A percentile compares a stretch with the other conserved stretches of the same genome.
Evolutionary conservation across 2,113 vertebrate species (phyloP).

Genomic region (Otus sunia): DNA sequence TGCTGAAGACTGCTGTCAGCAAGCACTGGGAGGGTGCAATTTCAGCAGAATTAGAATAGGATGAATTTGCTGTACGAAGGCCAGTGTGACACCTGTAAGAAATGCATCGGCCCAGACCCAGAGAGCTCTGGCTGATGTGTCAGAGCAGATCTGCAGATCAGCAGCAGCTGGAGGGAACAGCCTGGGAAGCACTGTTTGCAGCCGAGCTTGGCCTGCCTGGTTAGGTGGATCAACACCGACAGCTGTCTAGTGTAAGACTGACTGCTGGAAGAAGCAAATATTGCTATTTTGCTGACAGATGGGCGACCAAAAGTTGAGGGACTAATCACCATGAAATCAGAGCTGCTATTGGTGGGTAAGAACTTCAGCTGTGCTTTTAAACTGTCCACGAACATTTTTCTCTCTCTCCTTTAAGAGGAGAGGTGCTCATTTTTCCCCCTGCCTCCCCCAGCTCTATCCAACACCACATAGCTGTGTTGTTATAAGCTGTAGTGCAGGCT

Average conservation of each 20-base stretch:
- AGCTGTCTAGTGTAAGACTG: neutral
- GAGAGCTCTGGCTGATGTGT: neutral
- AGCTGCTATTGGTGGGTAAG: neutral
- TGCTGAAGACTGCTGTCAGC: neutral
- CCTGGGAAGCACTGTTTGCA: neutral
- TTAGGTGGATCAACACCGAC: neutral
- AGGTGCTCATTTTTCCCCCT: neutral
- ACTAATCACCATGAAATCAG: neutral
- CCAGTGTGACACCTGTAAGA: neutral
- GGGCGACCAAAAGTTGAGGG: neutral
- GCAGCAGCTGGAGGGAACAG: neutral
- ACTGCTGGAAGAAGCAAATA: neutral
- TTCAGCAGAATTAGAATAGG: neutral
- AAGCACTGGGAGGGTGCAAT: neutral
- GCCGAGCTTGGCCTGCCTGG: neutral
- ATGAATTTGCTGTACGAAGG: neutral
- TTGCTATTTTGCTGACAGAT: neutral
- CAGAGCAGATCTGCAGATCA: neutral
- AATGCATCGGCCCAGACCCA: neutral
- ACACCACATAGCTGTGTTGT: fast-evolving
- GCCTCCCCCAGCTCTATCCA: neutral
- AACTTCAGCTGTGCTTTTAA: neutral
- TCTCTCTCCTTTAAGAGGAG: neutral
- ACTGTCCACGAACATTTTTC: neutral
- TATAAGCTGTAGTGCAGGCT: neutral